Evolutionary conservation across 2,888 invertebrate species (phyloP), one percentile per base, ranked within the genome.

Genomic region (Scaptomyza flava): DNA sequence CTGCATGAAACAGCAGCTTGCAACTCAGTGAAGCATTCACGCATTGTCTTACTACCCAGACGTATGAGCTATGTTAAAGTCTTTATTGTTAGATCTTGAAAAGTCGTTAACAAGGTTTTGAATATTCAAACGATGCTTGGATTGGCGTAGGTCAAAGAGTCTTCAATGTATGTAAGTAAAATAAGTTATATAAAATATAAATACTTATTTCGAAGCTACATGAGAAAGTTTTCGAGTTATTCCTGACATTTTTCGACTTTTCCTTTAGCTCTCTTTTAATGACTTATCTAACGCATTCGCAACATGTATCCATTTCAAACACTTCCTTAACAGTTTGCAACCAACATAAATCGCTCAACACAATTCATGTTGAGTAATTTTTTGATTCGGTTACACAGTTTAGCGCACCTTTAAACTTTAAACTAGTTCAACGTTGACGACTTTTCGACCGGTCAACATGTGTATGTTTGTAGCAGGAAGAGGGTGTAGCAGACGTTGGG

Each of bases 401-500:
- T 68, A 58, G 30, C 43, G 9, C 73, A 72, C 73, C 73, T 74
- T 74, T 73, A 78, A 74, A 74, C 62, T 77, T 74, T 54, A 72
- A 73, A 78, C 74, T 53, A 67, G 78, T 73, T 73, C 34, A 50
- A n/a, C 17, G 47, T 6, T 36, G 51, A 48, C 45, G 31, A 33
- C 36, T 45, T 53, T 56, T 54, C 38, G 46, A 38, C 38, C 30
- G 60, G 31, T 30, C 60, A 41, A 17, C 53, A 43, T 30, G 50
- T 34, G 12, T 36, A n/a, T 36, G n/a, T 12, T 12, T n/a, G n/a
- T n/a, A 3, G 31, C 6, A 47, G 17, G 6, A 2, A 30, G 36
- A 4, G 12, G 8, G 0, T 8, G 47, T 8, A 27, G 11, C n/a
- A 1, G 3, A n/a, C n/a, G 23, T 30, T 9, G n/a, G 9, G 31